phyloP scores from a whole-genome alignment of 2,113 vertebrate species.

The Synodontis membranacea region DNA sequence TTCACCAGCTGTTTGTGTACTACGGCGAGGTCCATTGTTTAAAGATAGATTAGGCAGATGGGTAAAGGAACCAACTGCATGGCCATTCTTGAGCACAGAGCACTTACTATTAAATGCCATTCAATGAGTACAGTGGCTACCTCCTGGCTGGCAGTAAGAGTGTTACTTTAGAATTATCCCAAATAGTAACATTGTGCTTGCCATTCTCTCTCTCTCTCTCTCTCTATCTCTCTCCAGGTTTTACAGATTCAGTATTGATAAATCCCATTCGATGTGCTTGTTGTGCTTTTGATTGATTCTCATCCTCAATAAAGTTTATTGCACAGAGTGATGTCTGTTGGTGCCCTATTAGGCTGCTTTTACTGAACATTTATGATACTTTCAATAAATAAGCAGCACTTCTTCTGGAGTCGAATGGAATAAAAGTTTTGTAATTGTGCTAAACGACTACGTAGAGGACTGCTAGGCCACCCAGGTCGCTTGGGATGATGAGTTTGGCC shows the following conservation, averaged over 20 bases:
- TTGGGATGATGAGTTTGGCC: not conserved
- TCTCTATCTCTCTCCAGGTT: not conserved
- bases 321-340: not conserved
- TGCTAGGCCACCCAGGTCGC: not conserved
- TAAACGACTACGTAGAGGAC: not conserved
- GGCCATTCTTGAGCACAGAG: not conserved
- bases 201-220: not conserved
- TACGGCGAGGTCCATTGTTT: not conserved
- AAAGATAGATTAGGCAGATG: not conserved
- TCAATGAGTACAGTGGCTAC: not conserved
- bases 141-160: not conserved
- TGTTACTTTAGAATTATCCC: not conserved
- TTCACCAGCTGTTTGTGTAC: not conserved
- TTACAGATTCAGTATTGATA: not conserved
- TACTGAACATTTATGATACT: too few species aligned
- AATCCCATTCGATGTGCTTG: not conserved
- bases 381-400: not conserved
- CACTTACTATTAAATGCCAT: not conserved
- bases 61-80: not conserved
- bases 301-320: not conserved
- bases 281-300: not conserved
- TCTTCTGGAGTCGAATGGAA: not conserved
- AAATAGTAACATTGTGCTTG: not conserved
- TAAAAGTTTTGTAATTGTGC: not conserved
- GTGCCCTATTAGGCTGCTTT: not conserved